Percentiles rank a stretch among this genome's conserved stretches.
phyloP scores from a whole-genome alignment of 2,113 vertebrate genomes.

The Erpornis zantholeuca region DNA sequence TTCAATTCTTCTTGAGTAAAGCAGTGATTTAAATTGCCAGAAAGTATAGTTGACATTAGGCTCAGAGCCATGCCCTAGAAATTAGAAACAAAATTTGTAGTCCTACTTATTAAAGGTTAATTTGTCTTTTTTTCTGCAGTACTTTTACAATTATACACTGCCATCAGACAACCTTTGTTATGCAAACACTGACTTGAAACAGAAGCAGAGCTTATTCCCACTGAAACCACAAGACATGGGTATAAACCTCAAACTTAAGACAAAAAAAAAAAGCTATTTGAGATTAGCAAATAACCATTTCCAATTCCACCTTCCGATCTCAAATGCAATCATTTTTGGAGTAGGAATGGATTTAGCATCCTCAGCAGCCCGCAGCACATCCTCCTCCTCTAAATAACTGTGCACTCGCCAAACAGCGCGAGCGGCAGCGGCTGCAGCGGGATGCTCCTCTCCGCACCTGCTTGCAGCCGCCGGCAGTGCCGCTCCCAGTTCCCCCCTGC shows the following conservation, averaged over 20 bases:
- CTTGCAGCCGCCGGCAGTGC: neutral
- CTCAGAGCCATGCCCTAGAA: neutral
- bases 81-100: neutral
- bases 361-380: neutral
- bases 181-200: neutral
- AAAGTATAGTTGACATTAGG: neutral
- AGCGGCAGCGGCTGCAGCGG: rapidly evolving
- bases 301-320: neutral
- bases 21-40: neutral
- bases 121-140: neutral
- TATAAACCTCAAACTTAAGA: neutral
- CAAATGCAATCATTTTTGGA: neutral
- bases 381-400: neutral
- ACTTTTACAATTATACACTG: neutral
- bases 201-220: neutral
- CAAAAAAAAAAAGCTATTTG: neutral
- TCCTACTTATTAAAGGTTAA: neutral
- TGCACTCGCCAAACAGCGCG: neutral
- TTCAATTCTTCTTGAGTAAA: neutral
- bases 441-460: rapidly evolving
- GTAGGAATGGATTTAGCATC: neutral
- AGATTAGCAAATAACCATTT: neutral
- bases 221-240: rapidly evolving
- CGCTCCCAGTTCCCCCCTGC: neutral
- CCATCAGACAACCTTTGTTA: neutral